Conservation (phyloP, 2,888 invertebrate genomes). For the Nyleta sp. region DNA sequence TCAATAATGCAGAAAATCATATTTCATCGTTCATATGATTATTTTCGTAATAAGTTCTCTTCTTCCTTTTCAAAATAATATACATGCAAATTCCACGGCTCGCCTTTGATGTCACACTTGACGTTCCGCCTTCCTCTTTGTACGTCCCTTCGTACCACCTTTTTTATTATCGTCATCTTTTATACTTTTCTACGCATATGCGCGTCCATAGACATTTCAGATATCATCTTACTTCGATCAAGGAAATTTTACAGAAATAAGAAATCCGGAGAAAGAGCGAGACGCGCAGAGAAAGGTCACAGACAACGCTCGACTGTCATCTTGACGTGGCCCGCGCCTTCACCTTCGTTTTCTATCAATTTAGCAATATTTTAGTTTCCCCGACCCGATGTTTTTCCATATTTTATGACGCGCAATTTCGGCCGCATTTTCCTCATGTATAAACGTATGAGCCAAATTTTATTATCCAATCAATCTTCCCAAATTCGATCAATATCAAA, state of each 20-base stretch:
- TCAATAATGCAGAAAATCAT: constrained; percentile 28
- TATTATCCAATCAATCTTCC: not conserved
- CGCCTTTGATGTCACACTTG: constrained; percentile 51
- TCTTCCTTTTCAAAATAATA: constrained; percentile 39
- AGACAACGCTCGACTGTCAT: constrained; percentile 8
- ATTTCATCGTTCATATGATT: constrained; percentile 24
- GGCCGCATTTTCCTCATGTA: not conserved
- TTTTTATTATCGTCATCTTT: constrained; percentile 50
- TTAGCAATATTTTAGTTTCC: constrained; percentile 19
- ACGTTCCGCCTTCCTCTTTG: constrained; percentile 41
- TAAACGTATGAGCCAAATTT: not conserved
- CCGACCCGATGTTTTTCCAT: not conserved
- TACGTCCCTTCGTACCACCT: constrained; percentile 28
- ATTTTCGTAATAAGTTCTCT: constrained; percentile 44
- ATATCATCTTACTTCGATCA: constrained; percentile 54
- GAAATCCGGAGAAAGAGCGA: constrained; percentile 1
- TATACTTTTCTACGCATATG: constrained; percentile 43
- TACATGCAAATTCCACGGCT: constrained; percentile 48
- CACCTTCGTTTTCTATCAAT: constrained; percentile 17
- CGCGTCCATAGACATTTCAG: constrained; percentile 27
- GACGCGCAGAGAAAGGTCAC: no score
- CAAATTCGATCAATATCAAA: no score
- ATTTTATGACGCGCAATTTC: constrained; percentile 3
- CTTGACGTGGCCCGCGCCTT: not conserved
- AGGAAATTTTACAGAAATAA: constrained; percentile 38